Evolutionary conservation across 2,888 invertebrate genomes (phyloP), one percentile per base, ranked within the genome.

Genomic region (Megalurothrips usitatus): DNA sequence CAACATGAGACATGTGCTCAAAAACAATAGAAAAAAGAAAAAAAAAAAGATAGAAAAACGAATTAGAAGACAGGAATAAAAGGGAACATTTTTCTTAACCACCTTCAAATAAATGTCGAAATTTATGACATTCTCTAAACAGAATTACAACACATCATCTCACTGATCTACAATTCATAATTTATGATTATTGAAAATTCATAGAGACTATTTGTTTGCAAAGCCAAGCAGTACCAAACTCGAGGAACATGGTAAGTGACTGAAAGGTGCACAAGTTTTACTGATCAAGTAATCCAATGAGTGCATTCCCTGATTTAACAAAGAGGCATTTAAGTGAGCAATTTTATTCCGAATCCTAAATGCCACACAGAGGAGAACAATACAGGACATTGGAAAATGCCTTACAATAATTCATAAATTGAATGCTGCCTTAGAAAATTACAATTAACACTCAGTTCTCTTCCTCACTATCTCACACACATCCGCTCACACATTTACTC

Each of bases 51-150:
- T 23, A 75, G n/a, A 75, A 75, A 75, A 75, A 75, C n/a, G 58
- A 14, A n/a, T 19, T 58, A 58, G 58, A 58, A 75, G 68, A 75
- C 68, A 75, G 68, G 68, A 75, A 75, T 26, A 75, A 75, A 75
- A 75, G 26, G 68, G 68, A 75, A 75, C 9, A 75, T 26, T 75
- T 75, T 26, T 26, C 23, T 26, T 58, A 19, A 2, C 68, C 26
- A 26, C 26, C 8, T 75, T 26, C 58, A 58, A 6, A 58, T 14
- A 58, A 58, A 58, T 23, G 23, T 26, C 68, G 10, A 75, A 26
- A 75, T 75, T 75, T 58, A 6, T 17, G 58, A 58, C 19, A 58
- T 43, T 58, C 17, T n/a, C 58, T 58, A 58, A 0, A 58, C 58
- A 58, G n/a, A 58, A 58, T 58, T 6, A n/a, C n/a, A 58, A 19